Base-by-base conservation (phyloP, 2,888 invertebrate species). In the Pterostichus niger region DNA sequence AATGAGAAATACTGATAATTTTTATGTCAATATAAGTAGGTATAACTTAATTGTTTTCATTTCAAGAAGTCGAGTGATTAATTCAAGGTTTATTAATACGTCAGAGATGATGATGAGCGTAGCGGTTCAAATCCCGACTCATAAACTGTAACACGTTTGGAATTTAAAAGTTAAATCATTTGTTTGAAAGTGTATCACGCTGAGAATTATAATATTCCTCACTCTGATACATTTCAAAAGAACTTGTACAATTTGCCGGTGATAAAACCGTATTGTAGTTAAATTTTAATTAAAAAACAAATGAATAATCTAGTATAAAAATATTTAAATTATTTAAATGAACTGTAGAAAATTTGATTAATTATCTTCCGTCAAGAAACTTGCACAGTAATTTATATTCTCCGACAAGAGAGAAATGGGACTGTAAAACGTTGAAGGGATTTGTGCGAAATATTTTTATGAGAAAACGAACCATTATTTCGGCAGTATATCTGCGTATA, bases 291-390 rank as follows among this genome's bases (percentile, higher is more conserved):
- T 80, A 80, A 80, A 80, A 80, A 80, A 52, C 80, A 71, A 80
- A 80, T 80, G 68, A 68, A 71, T 80, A 80, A 80, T 71, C 59
- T 80, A 31, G 68, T 80, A 71, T 56, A 68, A 79, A 59, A 80
- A 68, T 80, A 80, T 80, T 64, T 80, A 80, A 80, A 80, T 80
- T 71, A 80, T 80, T 52, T 54, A 80, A 80, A 80, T 80, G 71
- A 80, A 52, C 80, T 71, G 68, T 80, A 52, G 52, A 80, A 80
- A 80, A 80, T 71, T 68, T 80, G 80, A 80, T 80, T 80, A 80
- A 80, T 68, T 80, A 71, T 68, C 31, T 33, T 68, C 68, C 68
- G 80, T 80, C 80, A 71, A 68, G 64, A 54, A 46, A 31, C 52
- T 68, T 80, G 80, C 61, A 73, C 49, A 56, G 68, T 49, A 77